Evolutionary conservation across 2,888 invertebrate species (phyloP).

Genomic region (Hoplodrina ambigua): DNA sequence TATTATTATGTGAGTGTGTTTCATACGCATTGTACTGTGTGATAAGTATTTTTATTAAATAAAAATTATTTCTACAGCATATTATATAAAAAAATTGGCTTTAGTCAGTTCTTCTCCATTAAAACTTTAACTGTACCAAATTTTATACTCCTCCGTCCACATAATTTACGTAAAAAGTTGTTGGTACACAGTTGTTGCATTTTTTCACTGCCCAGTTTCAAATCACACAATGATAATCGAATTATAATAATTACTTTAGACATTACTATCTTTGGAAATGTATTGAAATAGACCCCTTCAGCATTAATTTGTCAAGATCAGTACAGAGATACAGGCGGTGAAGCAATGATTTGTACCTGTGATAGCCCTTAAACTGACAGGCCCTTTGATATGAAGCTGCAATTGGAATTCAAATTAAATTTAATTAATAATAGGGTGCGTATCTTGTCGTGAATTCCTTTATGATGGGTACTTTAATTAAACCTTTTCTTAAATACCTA

Average conservation of each 20-base stretch:
- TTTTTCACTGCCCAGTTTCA: neutral
- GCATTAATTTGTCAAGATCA: conserved; percentile 66
- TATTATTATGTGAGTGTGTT: too few species aligned
- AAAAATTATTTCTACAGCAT: too few species aligned
- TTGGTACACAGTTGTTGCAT: too few species aligned
- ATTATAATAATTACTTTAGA: conserved; percentile 4
- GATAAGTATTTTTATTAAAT: too few species aligned
- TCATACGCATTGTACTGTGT: too few species aligned
- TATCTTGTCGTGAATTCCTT: conserved; percentile 49
- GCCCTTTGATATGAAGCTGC: conserved; percentile 68
- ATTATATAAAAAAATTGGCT: too few species aligned
- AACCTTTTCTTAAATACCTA: conserved; percentile 10
- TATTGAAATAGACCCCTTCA: conserved; percentile 40
- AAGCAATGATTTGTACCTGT: conserved; percentile 61
- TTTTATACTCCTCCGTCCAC: too few species aligned
- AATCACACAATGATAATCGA: neutral
- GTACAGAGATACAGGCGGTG: conserved; percentile 48
- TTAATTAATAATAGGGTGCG: conserved; percentile 64
- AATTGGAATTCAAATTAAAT: conserved; percentile 72
- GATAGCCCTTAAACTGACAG: conserved; percentile 64
- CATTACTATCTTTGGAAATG: conserved; percentile 25
- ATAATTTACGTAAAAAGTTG: too few species aligned
- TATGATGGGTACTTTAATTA: conserved; percentile 36
- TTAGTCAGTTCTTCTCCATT: too few species aligned
- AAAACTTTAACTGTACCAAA: too few species aligned